Percentiles rank a stretch among this genome's conserved stretches.
phyloP scores from a whole-genome alignment of 2,113 vertebrate genomes.

The Boleophthalmus pectinirostris region DNA sequence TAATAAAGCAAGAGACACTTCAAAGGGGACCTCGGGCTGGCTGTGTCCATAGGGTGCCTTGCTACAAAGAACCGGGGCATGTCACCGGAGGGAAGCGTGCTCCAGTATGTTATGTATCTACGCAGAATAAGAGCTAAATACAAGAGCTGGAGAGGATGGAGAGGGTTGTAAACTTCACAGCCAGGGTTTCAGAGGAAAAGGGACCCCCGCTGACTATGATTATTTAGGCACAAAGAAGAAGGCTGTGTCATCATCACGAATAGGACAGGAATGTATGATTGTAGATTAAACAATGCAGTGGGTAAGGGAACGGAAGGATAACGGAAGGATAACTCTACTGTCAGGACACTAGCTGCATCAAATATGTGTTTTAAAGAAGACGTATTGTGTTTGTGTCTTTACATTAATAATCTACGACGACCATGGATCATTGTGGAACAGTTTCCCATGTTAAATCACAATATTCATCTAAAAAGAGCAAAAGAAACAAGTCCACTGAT shows the following conservation, averaged over 20 bases:
- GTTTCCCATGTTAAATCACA: no score
- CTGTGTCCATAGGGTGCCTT: constrained; percentile 61
- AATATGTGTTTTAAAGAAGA: not conserved
- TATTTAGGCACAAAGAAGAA: constrained; percentile 64
- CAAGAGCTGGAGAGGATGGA: constrained; percentile 63
- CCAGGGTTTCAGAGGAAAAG: constrained; percentile 53
- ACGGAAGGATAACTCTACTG: not conserved
- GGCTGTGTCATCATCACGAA: constrained; percentile 61
- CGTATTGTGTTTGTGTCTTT: no score
- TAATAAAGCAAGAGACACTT: constrained; percentile 65
- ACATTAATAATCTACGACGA: no score
- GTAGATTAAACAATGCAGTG: not conserved
- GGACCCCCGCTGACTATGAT: constrained; percentile 65
- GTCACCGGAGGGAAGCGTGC: constrained; percentile 73
- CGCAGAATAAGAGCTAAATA: constrained; percentile 70
- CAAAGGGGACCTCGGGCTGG: constrained; percentile 67
- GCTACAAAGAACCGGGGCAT: constrained; percentile 62
- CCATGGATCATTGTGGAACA: no score
- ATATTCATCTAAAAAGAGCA: no score
- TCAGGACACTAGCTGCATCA: not conserved
- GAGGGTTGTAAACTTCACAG: constrained; percentile 75
- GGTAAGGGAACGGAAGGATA: not conserved
- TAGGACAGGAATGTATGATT: constrained; percentile 10
- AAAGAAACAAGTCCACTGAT: no score
- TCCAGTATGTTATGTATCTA: constrained; percentile 64